Percentiles rank a stretch among this genome's conserved stretches.
Conservation (phyloP, 2,888 invertebrate species). For the Drosophila ochracea region DNA sequence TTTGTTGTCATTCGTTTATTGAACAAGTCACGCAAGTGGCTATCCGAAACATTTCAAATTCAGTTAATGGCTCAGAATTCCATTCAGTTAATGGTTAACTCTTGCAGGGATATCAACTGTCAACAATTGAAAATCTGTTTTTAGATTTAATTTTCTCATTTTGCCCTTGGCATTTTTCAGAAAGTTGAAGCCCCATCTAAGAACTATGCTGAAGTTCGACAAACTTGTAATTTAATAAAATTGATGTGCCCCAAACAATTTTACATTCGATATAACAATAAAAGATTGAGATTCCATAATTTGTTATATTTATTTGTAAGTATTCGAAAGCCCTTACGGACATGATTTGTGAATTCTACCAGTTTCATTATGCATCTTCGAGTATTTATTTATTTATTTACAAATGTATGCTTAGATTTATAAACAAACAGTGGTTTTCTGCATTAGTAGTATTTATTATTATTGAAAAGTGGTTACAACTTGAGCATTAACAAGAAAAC, state of each 20-base stretch:
- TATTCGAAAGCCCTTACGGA: not conserved
- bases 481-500: no score
- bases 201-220: not conserved
- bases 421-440: not conserved
- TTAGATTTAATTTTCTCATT: not conserved
- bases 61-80: not conserved
- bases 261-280: not conserved
- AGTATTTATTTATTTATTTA: not conserved
- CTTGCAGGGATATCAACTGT: not conserved
- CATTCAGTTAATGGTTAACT: conserved; percentile 13
- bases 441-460: not conserved
- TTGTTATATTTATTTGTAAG: not conserved
- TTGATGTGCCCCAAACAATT: not conserved
- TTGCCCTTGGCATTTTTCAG: not conserved
- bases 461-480: not conserved
- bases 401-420: not conserved
- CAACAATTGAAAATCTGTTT: not conserved
- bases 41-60: not conserved
- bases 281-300: not conserved
- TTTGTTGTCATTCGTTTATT: conserved; percentile 29
- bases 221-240: not conserved
- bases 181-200: no score
- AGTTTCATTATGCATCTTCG: not conserved
- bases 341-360: no score
- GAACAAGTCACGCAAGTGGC: conserved; percentile 58